Base-by-base conservation (phyloP, 2,888 invertebrate species). In the Archips xylosteana region DNA sequence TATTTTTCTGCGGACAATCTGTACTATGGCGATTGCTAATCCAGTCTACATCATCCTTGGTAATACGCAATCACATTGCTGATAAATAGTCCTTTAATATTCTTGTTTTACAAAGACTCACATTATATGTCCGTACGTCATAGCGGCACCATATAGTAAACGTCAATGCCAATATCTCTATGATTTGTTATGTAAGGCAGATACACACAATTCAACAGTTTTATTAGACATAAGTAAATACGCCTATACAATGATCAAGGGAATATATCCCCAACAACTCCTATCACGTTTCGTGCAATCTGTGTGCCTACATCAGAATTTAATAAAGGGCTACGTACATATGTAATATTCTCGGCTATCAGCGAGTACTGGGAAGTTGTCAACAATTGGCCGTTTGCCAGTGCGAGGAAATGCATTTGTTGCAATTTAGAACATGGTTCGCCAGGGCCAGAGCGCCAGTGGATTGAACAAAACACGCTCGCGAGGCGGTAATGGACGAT, bases 381-480 rank as follows among this genome's bases (percentile, higher is more conserved):
- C 81, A 83, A 80, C 82, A 76, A 78, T 83, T 88, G 88, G 89
- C 86, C 70, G 76, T 75, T 76, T 75, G 87, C 89, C 88, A 88
- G 81, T 73, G 71, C 75, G 79, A 81, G 80, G 81, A 83, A 83
- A 85, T 83, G 83, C 82, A 83, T 86, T 87, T 83, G 83, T 83
- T 85, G 80, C 81, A 82, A 83, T 84, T 78, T 76, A 75, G 77
- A 76, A 77, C 76, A 75, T 72, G 71, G 57, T 10, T 23, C 57
- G 32, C 68, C 75, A 62, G 74, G 73, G 57, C 77, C 71, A 59
- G 68, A 74, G 75, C 72, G 36, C 62, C 62, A 54, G 34, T 42
- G 61, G 69, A 77, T 77, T 63, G 74, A 70, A 69, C 70, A 54
- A 76, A 76, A 77, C 76, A 74, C 73, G 71, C 68, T 75, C 74